These are phyloP conservation scores for Triplophysa dalaica DNA, from an alignment of 2,113 vertebrate species.

Conservation along the genomic window DNA sequence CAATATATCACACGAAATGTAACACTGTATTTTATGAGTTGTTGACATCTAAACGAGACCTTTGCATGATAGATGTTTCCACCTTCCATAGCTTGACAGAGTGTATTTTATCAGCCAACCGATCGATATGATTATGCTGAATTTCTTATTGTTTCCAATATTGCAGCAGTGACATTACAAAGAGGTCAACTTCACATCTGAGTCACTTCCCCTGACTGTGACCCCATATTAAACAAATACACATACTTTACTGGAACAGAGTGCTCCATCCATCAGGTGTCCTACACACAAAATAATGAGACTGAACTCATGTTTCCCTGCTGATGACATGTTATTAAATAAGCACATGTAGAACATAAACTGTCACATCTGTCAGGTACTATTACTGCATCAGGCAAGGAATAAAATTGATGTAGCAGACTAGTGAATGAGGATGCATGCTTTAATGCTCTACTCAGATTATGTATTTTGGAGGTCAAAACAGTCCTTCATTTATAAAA, in stretches of 20 bases:
- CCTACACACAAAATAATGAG: conserved; percentile 30
- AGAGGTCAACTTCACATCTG: conserved; percentile 17
- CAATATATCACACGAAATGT: conserved; percentile 31
- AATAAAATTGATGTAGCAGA: background rate
- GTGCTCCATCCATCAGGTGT: conserved; percentile 18
- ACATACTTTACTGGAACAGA: conserved; percentile 13
- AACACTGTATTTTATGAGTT: conserved; percentile 26
- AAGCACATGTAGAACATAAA: background rate
- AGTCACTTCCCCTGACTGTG: conserved; percentile 23
- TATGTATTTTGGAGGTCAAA: background rate
- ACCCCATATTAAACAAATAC: conserved; percentile 35
- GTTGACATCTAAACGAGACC: conserved; percentile 26
- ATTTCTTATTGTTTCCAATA: conserved; percentile 17
- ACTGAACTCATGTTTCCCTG: conserved; percentile 17
- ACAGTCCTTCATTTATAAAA: background rate
- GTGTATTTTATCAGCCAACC: conserved; percentile 35
- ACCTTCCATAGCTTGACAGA: conserved; percentile 7
- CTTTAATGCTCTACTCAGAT: background rate
- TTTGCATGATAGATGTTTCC: conserved; percentile 5
- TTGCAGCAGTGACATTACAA: conserved; percentile 1
- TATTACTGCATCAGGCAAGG: background rate
- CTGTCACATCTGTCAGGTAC: conserved; percentile 24
- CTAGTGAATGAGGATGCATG: conserved; percentile 2
- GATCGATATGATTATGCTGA: conserved; percentile 51
- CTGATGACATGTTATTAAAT: conserved; percentile 28